Conservation (phyloP, 1,140 invertebrate species). For the Meteorus sp. region DNA sequence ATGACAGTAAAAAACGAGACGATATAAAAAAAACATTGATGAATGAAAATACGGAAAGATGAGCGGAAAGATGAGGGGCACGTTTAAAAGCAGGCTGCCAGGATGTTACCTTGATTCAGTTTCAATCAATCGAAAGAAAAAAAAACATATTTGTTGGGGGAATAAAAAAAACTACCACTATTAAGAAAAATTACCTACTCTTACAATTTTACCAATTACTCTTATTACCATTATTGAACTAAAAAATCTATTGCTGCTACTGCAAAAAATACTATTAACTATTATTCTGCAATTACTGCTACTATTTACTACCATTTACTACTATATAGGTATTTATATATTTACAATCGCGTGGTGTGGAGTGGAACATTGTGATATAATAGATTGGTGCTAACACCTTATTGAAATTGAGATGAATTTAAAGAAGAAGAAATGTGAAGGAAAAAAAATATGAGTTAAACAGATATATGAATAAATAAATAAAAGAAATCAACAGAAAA, state of each 20-base stretch:
- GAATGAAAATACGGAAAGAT: background rate
- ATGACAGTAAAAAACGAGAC: no score
- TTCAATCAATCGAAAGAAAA: conserved; percentile 44
- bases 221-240: conserved; percentile 7
- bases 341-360: conserved; percentile 60
- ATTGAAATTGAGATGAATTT: conserved; percentile 60
- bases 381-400: conserved; percentile 62
- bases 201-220: conserved; percentile 17
- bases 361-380: conserved; percentile 62
- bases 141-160: conserved; percentile 22
- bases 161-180: conserved; percentile 32
- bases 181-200: conserved; percentile 11
- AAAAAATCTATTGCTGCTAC: conserved; percentile 11
- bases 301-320: conserved; percentile 31
- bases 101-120: conserved; percentile 50
- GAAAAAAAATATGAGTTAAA: conserved; percentile 23
- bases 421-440: conserved; percentile 37
- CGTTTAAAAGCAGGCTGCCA: conserved; percentile 38
- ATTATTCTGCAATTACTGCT: conserved; percentile 26
- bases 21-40: background rate
- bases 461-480: conserved; percentile 25
- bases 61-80: background rate
- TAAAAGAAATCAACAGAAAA: conserved; percentile 22
- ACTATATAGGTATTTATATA: conserved; percentile 58
- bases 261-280: conserved; percentile 31